These are phyloP conservation scores for Aurelia coerulea DNA, from an alignment of 30 jellyfish, hydroid and myxozoan species.

Conservation along the genomic window DNA sequence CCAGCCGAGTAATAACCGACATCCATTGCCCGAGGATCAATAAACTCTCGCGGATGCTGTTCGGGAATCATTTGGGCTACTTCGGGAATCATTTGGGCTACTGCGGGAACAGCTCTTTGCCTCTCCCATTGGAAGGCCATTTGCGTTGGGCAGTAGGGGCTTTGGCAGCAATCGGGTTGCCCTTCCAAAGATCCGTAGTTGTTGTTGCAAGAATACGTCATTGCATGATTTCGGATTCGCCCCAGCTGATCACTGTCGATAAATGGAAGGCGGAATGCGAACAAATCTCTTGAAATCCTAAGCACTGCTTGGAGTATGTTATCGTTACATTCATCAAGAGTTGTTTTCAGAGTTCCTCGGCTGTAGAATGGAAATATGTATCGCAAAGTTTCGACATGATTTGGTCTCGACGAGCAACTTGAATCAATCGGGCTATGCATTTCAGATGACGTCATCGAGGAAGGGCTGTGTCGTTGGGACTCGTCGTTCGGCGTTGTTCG, in stretches of 20 bases:
- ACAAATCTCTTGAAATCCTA: slow-evolving; percentile 44
- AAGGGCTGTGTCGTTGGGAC: slow-evolving; percentile 29
- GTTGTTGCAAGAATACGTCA: slow-evolving; percentile 21
- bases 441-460: slow-evolving; percentile 43
- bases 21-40: slow-evolving; percentile 1
- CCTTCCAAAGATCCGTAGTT: slow-evolving; percentile 12
- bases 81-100: too few relatives aligned
- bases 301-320: slow-evolving; percentile 68
- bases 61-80: too few relatives aligned
- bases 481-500: slow-evolving; percentile 5
- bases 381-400: slow-evolving; percentile 52
- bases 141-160: slow-evolving; percentile 68
- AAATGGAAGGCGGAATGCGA: slow-evolving; percentile 52
- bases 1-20: background rate
- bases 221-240: slow-evolving; percentile 37
- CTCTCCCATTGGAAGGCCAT: slow-evolving; percentile 70
- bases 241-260: slow-evolving; percentile 30
- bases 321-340: slow-evolving; percentile 60
- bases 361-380: slow-evolving; percentile 66
- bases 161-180: slow-evolving; percentile 61
- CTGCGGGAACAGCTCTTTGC: slow-evolving; percentile 9
- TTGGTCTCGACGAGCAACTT: slow-evolving; percentile 24
- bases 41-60: slow-evolving; percentile 5
- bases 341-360: slow-evolving; percentile 25
- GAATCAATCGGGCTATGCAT: slow-evolving; percentile 26